Evolutionary conservation across 2,113 vertebrate species (phyloP), one percentile per base, ranked within the genome.

Genomic region (Pitta sordida): DNA sequence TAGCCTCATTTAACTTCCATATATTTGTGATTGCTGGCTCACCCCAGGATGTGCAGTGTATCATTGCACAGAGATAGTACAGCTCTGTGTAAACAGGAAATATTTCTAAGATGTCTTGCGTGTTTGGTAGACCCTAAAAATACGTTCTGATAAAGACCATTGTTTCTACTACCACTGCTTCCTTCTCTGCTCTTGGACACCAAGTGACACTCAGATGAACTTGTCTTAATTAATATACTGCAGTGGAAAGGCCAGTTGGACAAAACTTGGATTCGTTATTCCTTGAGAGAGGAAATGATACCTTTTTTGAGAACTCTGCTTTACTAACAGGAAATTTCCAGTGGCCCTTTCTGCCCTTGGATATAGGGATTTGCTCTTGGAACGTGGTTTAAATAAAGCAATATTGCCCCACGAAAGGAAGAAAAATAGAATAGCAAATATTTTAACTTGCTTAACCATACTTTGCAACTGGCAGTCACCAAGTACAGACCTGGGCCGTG

Each of bases 61-160:
- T 95, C 96, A 91, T 26, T 93, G 83, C 88, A 88, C 86, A 96
- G 24, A 90, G 94, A 93, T 84, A 96, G 90, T 39, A 70, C 91
- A 89, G 88, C 89, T 96, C 84, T 71, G 64, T 92, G 95, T 98
- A 98, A 98, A 98, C 98, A 98, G 98, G 98, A 98, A 98, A 98
- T 97, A 95, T 86, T 95, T 96, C 97, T 91, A 96, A 98, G 97
- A 97, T 94, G 94, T 96, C 86, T 95, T 97, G 96, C 96, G 62
- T 87, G 43, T 94, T 96, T 97, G 95, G 81, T 90, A 83, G 51
- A 91, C 96, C 97, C 96, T 98, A 97, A 97, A 98, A 98, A 98
- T 97, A 96, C 8, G 0, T 93, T 26, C 90, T 95, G 98, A 98
- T 98, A 98, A 98, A 97, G 79, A 79, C 98, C 91, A 98, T 98